Evolutionary conservation across 2,797 vertebrate genomes (phyloP).

Genomic region (Lagocephalus sceleratus): DNA sequence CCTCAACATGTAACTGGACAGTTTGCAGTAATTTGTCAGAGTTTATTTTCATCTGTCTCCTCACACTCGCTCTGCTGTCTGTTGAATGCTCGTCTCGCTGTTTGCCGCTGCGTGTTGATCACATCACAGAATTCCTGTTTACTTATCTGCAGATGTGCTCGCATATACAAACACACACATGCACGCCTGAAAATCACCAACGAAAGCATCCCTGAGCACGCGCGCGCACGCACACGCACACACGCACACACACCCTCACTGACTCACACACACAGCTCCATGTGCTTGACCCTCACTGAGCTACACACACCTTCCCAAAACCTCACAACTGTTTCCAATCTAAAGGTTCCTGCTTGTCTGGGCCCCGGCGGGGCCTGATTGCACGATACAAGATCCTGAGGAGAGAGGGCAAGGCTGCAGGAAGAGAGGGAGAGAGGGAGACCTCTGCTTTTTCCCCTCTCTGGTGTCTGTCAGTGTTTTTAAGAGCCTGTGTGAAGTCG

Average conservation of each 20-base stretch:
- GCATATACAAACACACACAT: constrained; percentile 16
- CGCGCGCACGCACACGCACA: constrained; percentile 28
- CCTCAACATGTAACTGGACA: constrained; percentile 1
- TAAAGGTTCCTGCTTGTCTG: constrained; percentile 84
- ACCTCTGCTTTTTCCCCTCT: constrained; percentile 37
- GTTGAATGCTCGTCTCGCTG: constrained; percentile 6
- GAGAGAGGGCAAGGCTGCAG: constrained; percentile 64
- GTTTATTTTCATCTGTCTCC: not conserved
- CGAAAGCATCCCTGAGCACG: not conserved
- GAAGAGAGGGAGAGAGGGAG: constrained; percentile 39
- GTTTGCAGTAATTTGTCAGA: not conserved
- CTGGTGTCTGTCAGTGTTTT: constrained; percentile 56
- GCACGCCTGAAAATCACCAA: not conserved
- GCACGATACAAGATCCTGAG: constrained; percentile 74
- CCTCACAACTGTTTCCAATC: constrained; percentile 84
- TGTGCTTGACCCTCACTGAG: constrained; percentile 57
- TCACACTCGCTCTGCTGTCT: not conserved
- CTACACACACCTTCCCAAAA: constrained; percentile 76
- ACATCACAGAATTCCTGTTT: constrained; percentile 51
- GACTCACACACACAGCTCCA: constrained; percentile 44
- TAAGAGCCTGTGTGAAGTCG: constrained; percentile 37
- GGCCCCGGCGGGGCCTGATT: constrained; percentile 76
- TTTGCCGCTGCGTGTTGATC: constrained; percentile 20
- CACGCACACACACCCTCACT: constrained; percentile 26
- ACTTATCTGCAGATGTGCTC: constrained; percentile 40